Percentiles rank a stretch among this genome's conserved stretches.
These are phyloP conservation scores for Crenuchus spilurus DNA, from an alignment of 2,797 vertebrate genomes.

Conservation along the genomic window DNA sequence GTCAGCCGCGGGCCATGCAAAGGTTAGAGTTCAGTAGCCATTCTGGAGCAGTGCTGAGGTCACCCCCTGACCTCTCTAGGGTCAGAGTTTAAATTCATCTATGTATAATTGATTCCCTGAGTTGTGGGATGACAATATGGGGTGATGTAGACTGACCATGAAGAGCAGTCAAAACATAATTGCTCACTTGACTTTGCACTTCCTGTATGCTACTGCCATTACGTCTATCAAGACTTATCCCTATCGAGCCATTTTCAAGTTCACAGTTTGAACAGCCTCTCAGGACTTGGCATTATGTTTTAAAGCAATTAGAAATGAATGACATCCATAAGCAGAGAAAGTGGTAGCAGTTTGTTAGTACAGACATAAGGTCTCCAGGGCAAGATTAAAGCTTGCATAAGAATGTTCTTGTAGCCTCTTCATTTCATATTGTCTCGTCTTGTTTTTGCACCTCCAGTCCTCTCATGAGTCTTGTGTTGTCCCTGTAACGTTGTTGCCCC, in stretches of 20 bases:
- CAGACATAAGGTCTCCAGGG: no score
- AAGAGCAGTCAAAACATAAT: not conserved
- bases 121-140: slow-evolving; percentile 42
- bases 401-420: no score
- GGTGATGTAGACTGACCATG: slow-evolving; percentile 49
- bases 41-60: slow-evolving; percentile 62
- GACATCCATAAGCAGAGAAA: no score
- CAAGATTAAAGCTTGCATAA: no score
- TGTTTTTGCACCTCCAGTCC: not conserved
- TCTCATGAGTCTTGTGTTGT: not conserved
- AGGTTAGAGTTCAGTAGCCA: slow-evolving; percentile 86
- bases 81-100: slow-evolving; percentile 72
- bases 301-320: no score
- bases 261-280: no score
- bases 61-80: slow-evolving; percentile 49
- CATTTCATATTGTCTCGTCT: not conserved
- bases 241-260: no score
- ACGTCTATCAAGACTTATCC: not conserved
- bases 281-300: not conserved
- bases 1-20: slow-evolving; percentile 92
- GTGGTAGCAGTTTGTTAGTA: no score
- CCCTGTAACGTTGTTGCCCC: not conserved
- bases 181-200: not conserved
- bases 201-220: not conserved
- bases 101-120: slow-evolving; percentile 73